A percentile compares a stretch with the other conserved stretches of the same genome.
Conservation (phyloP, 2,797 vertebrate species). For the Anguilla obscura region DNA sequence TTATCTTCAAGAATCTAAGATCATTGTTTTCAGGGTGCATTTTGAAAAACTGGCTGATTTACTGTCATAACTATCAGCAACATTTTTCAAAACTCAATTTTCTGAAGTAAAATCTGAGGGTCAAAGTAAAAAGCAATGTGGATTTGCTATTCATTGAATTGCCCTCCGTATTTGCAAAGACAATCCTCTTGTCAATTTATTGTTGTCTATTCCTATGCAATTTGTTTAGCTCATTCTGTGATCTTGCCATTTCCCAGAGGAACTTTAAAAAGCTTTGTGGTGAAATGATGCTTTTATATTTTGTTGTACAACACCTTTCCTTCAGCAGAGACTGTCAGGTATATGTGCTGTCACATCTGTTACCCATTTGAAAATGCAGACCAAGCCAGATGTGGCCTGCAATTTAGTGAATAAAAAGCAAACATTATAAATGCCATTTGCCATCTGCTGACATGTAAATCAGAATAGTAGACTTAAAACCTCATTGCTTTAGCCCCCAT, state of each 20-base stretch:
- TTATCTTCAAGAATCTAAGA: background rate
- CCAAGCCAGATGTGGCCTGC: conserved; percentile 80
- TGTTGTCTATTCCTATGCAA: conserved; percentile 33
- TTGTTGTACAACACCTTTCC: conserved; percentile 43
- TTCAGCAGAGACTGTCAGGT: conserved; percentile 57
- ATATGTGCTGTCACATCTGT: conserved; percentile 63
- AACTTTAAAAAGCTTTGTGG: conserved; percentile 54
- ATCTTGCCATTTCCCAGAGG: conserved; percentile 46
- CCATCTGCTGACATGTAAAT: conserved; percentile 81
- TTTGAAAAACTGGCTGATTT: background rate
- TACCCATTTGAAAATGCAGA: conserved; percentile 54
- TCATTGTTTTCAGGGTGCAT: background rate
- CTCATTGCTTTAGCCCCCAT: conserved; percentile 41
- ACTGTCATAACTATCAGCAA: background rate
- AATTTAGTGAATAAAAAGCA: conserved; percentile 75
- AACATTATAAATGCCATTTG: conserved; percentile 71
- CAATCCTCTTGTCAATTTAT: conserved; percentile 4
- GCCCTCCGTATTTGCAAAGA: background rate
- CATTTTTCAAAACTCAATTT: background rate
- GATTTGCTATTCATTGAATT: background rate
- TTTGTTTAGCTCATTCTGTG: conserved; percentile 46
- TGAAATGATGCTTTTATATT: conserved; percentile 65
- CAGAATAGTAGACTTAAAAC: conserved; percentile 47
- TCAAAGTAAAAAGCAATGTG: background rate
- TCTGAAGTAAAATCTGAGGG: background rate